These are phyloP conservation scores for Calypte anna DNA, from an alignment of 2,113 vertebrate species.

Conservation along the genomic window DNA sequence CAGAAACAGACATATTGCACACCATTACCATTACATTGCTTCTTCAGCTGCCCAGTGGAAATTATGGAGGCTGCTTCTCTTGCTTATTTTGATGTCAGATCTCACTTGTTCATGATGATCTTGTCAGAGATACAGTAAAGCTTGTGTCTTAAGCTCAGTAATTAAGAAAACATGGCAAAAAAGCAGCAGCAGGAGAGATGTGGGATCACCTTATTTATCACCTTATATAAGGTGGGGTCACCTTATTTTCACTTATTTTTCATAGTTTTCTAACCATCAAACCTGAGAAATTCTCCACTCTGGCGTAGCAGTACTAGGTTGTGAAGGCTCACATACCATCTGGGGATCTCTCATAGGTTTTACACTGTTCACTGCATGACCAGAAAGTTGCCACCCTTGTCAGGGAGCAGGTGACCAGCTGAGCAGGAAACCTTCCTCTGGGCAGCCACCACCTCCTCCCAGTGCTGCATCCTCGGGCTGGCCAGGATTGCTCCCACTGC, in stretches of 20 bases:
- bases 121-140: background rate
- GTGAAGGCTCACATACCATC: background rate
- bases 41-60: background rate
- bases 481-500: background rate
- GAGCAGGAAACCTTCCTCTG: background rate
- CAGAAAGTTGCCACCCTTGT: background rate
- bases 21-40: background rate
- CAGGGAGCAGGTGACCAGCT: fast-evolving
- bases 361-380: background rate
- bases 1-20: background rate
- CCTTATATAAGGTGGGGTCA: too few species aligned
- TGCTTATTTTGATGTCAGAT: background rate
- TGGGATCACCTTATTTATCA: too few species aligned
- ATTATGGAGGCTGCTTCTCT: background rate
- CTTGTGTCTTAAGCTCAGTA: background rate
- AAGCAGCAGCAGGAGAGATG: background rate
- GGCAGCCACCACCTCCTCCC: background rate
- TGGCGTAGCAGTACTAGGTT: background rate
- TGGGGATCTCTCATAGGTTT: background rate
- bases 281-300: background rate
- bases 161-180: background rate
- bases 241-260: background rate
- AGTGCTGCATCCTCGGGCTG: background rate
- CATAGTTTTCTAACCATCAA: background rate
- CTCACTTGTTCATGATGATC: background rate